Evolutionary conservation across 1,140 invertebrate species (phyloP).

Genomic region (Zophobas atratus): DNA sequence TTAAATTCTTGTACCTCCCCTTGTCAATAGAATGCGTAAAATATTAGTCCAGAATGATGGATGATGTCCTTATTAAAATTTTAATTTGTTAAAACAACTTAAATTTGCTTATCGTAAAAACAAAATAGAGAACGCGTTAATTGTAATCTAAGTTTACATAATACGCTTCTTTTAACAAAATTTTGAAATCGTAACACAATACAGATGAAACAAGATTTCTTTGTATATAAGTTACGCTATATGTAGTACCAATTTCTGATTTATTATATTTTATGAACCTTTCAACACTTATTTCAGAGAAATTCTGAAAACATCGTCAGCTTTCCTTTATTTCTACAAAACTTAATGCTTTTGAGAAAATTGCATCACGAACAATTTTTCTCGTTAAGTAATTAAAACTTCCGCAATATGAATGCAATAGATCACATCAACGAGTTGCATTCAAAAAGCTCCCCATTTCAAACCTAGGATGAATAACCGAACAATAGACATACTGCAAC

Average conservation of each 20-base stretch:
- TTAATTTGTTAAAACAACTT: background rate
- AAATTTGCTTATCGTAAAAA: background rate
- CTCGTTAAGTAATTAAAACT: slow-evolving; percentile 30
- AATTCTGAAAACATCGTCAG: too few relatives aligned
- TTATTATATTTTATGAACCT: too few relatives aligned
- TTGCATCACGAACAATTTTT: background rate
- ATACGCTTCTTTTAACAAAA: too few relatives aligned
- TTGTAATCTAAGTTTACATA: background rate
- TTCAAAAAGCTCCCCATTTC: slow-evolving; percentile 6
- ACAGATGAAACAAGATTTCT: background rate
- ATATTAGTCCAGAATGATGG: slow-evolving; percentile 17
- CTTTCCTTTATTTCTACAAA: too few relatives aligned
- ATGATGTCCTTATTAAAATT: slow-evolving; percentile 20
- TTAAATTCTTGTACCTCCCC: slow-evolving; percentile 27
- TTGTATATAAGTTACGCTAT: too few relatives aligned
- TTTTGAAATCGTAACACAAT: background rate
- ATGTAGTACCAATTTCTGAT: too few relatives aligned
- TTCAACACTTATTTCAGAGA: too few relatives aligned
- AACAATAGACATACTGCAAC: background rate
- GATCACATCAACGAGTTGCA: slow-evolving; percentile 5
- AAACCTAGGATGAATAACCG: slow-evolving; percentile 3
- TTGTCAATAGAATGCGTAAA: background rate
- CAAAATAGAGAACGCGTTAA: background rate
- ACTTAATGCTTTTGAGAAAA: too few relatives aligned
- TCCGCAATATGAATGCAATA: background rate